Evolutionary conservation across 2,113 vertebrate genomes (phyloP).

Genomic region (Oncorhynchus masou): DNA sequence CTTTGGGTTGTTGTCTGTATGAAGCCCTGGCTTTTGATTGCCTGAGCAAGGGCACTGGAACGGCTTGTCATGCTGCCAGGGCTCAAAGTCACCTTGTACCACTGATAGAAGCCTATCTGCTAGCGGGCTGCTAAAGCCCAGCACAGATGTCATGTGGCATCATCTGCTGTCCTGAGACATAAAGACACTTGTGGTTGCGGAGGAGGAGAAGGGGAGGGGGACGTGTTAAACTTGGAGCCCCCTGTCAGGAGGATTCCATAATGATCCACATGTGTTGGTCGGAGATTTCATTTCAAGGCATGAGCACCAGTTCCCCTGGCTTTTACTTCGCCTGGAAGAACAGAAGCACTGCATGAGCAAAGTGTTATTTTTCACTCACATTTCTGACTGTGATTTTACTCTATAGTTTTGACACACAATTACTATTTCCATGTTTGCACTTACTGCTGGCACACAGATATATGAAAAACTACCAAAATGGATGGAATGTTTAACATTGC

Average conservation of each 20-base stretch:
- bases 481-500: no score
- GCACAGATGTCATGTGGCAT: slow-evolving; percentile 41
- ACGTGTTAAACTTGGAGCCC: background rate
- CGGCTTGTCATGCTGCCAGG: slow-evolving; percentile 40
- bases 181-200: slow-evolving; percentile 1
- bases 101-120: slow-evolving; percentile 36
- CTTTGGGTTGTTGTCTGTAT: slow-evolving; percentile 21
- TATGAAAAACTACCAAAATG: no score
- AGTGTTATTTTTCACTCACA: no score
- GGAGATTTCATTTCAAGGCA: background rate
- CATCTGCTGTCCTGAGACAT: slow-evolving; percentile 29
- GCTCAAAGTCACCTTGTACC: slow-evolving; percentile 44
- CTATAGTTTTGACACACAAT: no score
- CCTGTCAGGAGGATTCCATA: slow-evolving; percentile 1
- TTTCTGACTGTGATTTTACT: no score
- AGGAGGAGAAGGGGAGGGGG: background rate
- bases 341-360: background rate
- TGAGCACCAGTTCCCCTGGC: background rate
- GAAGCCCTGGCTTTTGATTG: slow-evolving; percentile 39
- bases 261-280: background rate
- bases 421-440: no score
- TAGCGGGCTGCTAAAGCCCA: slow-evolving; percentile 21
- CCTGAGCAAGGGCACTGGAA: slow-evolving; percentile 25
- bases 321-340: background rate
- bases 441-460: no score